These are phyloP conservation scores for Nycteola revayana DNA, from an alignment of 2,888 invertebrate genomes.

Conservation along the genomic window DNA sequence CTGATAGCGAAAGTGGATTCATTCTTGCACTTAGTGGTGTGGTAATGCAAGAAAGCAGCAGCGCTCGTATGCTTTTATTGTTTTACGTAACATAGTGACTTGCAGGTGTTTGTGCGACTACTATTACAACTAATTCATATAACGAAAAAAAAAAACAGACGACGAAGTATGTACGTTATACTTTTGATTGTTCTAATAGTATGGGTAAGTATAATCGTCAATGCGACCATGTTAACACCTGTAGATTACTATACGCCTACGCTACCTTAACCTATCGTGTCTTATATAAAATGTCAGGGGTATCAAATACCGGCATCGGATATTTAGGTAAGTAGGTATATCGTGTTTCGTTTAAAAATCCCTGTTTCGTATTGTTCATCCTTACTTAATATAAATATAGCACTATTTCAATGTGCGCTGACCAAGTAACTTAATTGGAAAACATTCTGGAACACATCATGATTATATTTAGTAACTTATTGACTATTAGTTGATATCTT, in stretches of 20 bases:
- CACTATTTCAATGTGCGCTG: conserved; percentile 50
- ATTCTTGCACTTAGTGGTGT: no score
- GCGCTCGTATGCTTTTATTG: no score
- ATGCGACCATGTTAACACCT: conserved; percentile 6
- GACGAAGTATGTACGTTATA: no score
- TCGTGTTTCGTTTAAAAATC: conserved; percentile 58
- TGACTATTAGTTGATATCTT: conserved; percentile 25
- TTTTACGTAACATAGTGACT: no score
- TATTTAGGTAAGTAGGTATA: conserved; percentile 34
- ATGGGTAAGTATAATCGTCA: conserved; percentile 2
- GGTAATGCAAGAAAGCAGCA: no score
- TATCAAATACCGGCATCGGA: conserved; percentile 35
- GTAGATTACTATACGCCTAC: conserved; percentile 26
- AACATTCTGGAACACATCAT: conserved; percentile 74
- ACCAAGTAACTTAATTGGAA: conserved; percentile 59
- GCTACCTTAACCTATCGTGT: conserved; percentile 37
- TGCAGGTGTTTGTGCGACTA: no score
- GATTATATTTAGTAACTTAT: conserved; percentile 34
- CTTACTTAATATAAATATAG: conserved; percentile 39
- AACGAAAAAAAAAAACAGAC: no score
- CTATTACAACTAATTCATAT: no score
- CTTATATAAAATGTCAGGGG: conserved; percentile 33
- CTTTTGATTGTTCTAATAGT: neutral
- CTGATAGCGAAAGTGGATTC: no score
- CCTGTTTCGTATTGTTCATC: conserved; percentile 65